Base-by-base conservation (phyloP, 2,113 vertebrate genomes). In the Microcebus murinus region DNA sequence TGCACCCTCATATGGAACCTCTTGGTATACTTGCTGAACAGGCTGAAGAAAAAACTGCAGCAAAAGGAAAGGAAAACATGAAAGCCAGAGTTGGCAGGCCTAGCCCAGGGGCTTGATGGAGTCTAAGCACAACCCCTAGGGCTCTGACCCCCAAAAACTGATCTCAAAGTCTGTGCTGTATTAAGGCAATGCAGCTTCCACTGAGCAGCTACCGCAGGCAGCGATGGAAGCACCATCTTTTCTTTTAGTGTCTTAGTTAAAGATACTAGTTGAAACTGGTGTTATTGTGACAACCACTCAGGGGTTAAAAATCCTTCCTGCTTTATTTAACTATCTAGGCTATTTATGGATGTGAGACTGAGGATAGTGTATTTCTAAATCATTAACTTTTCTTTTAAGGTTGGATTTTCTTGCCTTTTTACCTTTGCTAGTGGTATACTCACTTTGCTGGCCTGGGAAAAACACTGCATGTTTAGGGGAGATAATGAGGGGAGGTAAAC, bases 171-270 rank as follows among this genome's bases (percentile, higher is more conserved):
- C 98, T 96, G 96, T 95, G 90, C 95, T 93, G 79, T 36, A 48
- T 93, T 98, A 92, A 94, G 96, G 98, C 96, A 98, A 97, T 87
- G 95, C 63, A 97, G 96, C 96, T 97, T 94, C 97, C 97, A 96
- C 97, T 84, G 87, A 93, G 77, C 97, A 98, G 95, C 93, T 74
- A 96, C 95, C 97, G 39, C 87, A 94, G 91, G 97, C 96, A 74
- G 97, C 98, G 94, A 96, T 77, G 63, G 88, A 98, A 97, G 89
- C 34, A 23, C 36, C 8, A 29, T n/a, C 6, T 82, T 20, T 74
- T 95, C 23, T 74, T 95, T 82, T 18, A 63, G 80, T 96, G 92
- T 87, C 82, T 86, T 25, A 81, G 36, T 0, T 55, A 39, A 96
- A 92, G 84, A 86, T 92, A 29, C 9, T 10, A 25, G 92, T 12